Conservation (phyloP, 2,888 invertebrate species). For the Pandemis heparana region DNA sequence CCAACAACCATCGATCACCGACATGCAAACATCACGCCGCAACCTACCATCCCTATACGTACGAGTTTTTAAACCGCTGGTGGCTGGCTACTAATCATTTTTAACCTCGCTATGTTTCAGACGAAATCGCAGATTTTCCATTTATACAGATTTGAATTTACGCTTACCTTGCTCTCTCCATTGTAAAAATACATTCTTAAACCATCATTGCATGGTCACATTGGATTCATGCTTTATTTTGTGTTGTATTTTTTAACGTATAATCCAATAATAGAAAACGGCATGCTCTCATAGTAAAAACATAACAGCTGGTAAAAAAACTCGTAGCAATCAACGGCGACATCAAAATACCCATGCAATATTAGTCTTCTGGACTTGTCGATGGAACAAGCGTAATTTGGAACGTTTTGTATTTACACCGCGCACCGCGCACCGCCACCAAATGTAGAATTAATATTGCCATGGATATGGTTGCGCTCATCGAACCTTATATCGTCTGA, state of each 20-base stretch:
- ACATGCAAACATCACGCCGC: conserved; percentile 68
- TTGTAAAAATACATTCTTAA: neutral
- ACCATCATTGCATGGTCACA: neutral
- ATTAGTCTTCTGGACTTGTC: conserved; percentile 73
- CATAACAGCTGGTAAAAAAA: conserved; percentile 35
- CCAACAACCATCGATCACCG: conserved; percentile 79
- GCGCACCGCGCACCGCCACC: conserved; percentile 77
- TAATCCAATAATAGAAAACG: neutral
- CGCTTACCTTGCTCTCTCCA: neutral
- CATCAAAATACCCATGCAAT: conserved; percentile 78
- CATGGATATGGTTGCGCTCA: conserved; percentile 70
- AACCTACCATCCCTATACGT: conserved; percentile 27
- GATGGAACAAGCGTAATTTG: conserved; percentile 58
- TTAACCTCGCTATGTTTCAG: neutral
- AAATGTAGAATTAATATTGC: conserved; percentile 77
- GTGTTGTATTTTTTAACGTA: neutral
- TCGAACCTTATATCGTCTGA: conserved; percentile 70
- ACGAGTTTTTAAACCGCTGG: conserved; percentile 40
- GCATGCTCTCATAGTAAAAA: neutral
- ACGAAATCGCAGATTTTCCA: neutral
- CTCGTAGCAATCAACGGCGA: conserved; percentile 38
- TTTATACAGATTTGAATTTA: neutral
- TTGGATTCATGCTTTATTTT: neutral
- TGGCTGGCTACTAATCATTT: neutral
- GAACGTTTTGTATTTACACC: conserved; percentile 56